Conservation (phyloP, 2,888 invertebrate species). For the Cyrtodaria siliqua region DNA sequence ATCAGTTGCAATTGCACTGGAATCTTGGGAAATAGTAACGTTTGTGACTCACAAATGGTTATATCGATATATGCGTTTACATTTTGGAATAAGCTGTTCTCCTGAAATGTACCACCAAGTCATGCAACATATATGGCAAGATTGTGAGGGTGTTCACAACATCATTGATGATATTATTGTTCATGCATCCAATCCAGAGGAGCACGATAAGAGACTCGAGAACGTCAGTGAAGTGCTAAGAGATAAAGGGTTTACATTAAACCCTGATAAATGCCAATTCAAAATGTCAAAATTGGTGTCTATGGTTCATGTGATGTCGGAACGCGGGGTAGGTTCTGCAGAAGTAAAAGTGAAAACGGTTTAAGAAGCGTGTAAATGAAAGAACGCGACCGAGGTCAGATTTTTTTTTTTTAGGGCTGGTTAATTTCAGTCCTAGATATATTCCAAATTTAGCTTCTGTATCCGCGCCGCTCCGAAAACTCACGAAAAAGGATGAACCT, state of each 20-base stretch:
- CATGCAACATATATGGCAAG: not conserved
- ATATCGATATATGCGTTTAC: constrained; percentile 57
- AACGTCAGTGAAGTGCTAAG: not conserved
- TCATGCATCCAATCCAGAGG: not conserved
- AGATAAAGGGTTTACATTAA: not conserved
- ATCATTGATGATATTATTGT: not conserved
- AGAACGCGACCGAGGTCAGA: constrained; percentile 21
- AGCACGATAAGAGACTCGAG: not conserved
- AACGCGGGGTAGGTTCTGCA: constrained; percentile 34
- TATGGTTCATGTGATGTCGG: constrained; percentile 43
- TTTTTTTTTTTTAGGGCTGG: constrained; percentile 47
- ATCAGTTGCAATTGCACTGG: constrained; percentile 22
- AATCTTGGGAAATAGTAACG: constrained; percentile 27
- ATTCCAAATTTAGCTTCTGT: constrained; percentile 41
- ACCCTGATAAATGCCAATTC: not conserved
- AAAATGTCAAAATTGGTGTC: constrained; percentile 35
- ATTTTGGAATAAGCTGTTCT: constrained; percentile 61
- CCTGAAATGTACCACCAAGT: constrained; percentile 26
- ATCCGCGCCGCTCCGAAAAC: not conserved
- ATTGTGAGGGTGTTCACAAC: not conserved
- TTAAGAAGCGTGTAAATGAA: constrained; percentile 16
- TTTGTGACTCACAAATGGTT: constrained; percentile 31
- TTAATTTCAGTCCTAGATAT: constrained; percentile 32
- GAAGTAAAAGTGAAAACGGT: constrained; percentile 25
- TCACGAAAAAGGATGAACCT: not conserved